Evolutionary conservation across 53 echinoderm and acorn worm species (phyloP).

Genomic region (Echinometra lucunter): DNA sequence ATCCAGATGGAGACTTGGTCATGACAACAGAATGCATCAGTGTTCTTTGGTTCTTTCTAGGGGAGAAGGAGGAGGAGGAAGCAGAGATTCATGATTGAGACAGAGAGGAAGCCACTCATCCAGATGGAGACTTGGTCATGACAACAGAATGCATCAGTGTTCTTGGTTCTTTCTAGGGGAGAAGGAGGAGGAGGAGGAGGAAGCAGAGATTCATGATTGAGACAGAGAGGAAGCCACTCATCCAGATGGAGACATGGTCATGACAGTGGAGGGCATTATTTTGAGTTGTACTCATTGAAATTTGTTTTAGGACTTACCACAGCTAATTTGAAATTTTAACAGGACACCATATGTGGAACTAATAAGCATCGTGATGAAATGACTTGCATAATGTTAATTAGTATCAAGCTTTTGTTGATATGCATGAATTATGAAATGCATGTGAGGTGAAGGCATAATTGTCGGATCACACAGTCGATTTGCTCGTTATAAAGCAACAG

Average conservation of each 20-base stretch:
- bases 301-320: too few species aligned
- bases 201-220: slow-evolving; percentile 78
- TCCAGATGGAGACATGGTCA: slow-evolving; percentile 93
- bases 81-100: not conserved
- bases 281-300: slow-evolving; percentile 55
- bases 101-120: not conserved
- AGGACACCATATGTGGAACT: too few species aligned
- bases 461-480: too few species aligned
- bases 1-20: slow-evolving; percentile 96
- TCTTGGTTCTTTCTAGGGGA: slow-evolving; percentile 72
- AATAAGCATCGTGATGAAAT: too few species aligned
- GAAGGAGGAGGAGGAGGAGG: slow-evolving; percentile 72
- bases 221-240: slow-evolving; percentile 76
- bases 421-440: too few species aligned
- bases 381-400: too few species aligned
- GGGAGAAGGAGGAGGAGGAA: not conserved
- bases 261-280: slow-evolving; percentile 64
- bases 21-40: slow-evolving; percentile 42
- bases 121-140: not conserved
- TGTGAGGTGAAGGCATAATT: too few species aligned
- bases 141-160: slow-evolving; percentile 43
- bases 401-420: too few species aligned
- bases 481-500: too few species aligned
- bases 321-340: too few species aligned
- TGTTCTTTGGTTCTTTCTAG: not conserved